Evolutionary conservation across 2,113 vertebrate genomes (phyloP).

Genomic region (Engystomops pustulosus): DNA sequence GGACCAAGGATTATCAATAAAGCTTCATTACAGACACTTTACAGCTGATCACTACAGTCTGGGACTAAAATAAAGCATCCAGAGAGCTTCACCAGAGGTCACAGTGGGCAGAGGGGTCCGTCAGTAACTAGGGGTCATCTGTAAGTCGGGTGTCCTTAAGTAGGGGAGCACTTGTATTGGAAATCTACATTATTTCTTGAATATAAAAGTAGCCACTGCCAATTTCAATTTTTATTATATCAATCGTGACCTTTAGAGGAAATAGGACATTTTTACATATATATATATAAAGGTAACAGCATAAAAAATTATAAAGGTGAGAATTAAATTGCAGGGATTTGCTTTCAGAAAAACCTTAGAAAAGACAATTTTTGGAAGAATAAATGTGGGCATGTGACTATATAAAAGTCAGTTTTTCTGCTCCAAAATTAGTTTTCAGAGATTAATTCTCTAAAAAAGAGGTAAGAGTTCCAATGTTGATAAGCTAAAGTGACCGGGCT

Average conservation of each 20-base stretch:
- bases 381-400: constrained; percentile 34
- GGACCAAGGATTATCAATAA: too few species aligned
- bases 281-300: not conserved
- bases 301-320: not conserved
- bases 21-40: too few species aligned
- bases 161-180: too few species aligned
- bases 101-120: too few species aligned
- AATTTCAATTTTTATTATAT: not conserved
- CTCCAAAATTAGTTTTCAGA: constrained; percentile 44
- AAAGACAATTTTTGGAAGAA: constrained; percentile 41
- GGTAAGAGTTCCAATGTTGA: constrained; percentile 26
- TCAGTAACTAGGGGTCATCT: too few species aligned
- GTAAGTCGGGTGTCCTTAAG: too few species aligned
- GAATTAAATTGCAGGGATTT: constrained; percentile 24
- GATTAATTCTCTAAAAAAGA: constrained; percentile 36
- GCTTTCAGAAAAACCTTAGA: constrained; percentile 43
- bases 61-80: too few species aligned
- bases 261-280: constrained; percentile 19
- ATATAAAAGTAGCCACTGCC: not conserved
- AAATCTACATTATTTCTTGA: not conserved
- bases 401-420: constrained; percentile 41
- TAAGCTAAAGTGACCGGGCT: constrained; percentile 20
- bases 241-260: constrained; percentile 14
- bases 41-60: too few species aligned
- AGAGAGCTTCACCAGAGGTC: too few species aligned